phyloP scores from a whole-genome alignment of 2,113 vertebrate species.

The Antechinus stuartii region DNA sequence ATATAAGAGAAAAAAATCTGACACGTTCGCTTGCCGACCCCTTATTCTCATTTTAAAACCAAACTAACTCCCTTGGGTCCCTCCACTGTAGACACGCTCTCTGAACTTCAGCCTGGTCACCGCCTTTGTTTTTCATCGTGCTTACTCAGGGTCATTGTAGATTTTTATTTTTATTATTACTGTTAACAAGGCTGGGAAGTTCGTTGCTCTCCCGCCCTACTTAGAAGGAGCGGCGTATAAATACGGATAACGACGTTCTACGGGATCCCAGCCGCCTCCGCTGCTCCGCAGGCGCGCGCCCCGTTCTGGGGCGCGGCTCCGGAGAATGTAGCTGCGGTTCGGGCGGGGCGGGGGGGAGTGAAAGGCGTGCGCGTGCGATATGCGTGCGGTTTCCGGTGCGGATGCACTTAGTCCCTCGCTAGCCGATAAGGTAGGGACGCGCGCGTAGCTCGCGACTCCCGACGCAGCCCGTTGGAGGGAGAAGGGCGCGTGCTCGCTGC shows the following conservation, averaged over 20 bases:
- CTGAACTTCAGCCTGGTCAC: too few species aligned
- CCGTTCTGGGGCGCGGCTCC: too few species aligned
- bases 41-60: background rate
- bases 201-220: too few species aligned
- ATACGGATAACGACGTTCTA: too few species aligned
- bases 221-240: background rate
- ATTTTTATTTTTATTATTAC: too few species aligned
- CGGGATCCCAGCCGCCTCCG: background rate
- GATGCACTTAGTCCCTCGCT: fast-evolving
- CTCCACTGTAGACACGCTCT: too few species aligned
- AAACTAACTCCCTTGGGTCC: background rate
- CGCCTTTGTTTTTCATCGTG: too few species aligned
- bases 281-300: background rate
- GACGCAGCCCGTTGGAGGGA: fast-evolving
- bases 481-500: background rate
- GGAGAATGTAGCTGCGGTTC: background rate
- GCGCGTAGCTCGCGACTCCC: background rate
- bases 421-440: background rate
- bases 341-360: background rate
- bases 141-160: too few species aligned
- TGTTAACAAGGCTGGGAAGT: background rate
- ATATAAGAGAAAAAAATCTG: background rate
- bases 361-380: background rate
- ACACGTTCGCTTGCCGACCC: too few species aligned
- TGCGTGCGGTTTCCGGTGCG: too few species aligned